Conservation (phyloP, 2,113 vertebrate species). For the Chaetodon trifascialis region DNA sequence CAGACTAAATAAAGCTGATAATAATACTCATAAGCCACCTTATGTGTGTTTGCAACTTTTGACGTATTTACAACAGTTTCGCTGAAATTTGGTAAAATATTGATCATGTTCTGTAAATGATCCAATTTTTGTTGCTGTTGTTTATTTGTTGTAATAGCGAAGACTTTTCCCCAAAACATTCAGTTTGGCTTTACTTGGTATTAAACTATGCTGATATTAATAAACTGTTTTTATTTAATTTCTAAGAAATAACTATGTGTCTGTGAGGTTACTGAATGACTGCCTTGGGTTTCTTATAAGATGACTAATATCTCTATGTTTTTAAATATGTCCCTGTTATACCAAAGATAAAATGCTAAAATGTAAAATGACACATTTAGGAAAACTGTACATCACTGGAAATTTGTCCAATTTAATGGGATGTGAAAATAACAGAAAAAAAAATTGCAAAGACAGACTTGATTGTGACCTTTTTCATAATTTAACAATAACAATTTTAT, state of each 20-base stretch:
- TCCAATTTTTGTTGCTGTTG: neutral
- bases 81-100: neutral
- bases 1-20: neutral
- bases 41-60: neutral
- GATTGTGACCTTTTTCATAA: neutral
- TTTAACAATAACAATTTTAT: neutral
- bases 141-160: slow-evolving; percentile 7
- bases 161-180: neutral
- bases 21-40: neutral
- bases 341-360: neutral
- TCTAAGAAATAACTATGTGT: neutral
- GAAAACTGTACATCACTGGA: neutral
- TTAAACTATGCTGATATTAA: neutral
- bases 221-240: neutral
- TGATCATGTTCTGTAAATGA: neutral
- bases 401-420: neutral
- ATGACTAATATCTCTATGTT: neutral
- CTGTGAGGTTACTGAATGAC: neutral
- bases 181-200: neutral
- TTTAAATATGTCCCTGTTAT: neutral
- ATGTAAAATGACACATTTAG: neutral
- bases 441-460: neutral
- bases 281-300: neutral
- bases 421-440: neutral
- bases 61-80: neutral